Evolutionary conservation across 2,113 vertebrate genomes (phyloP).

Genomic region (Xiphophorus maculatus): DNA sequence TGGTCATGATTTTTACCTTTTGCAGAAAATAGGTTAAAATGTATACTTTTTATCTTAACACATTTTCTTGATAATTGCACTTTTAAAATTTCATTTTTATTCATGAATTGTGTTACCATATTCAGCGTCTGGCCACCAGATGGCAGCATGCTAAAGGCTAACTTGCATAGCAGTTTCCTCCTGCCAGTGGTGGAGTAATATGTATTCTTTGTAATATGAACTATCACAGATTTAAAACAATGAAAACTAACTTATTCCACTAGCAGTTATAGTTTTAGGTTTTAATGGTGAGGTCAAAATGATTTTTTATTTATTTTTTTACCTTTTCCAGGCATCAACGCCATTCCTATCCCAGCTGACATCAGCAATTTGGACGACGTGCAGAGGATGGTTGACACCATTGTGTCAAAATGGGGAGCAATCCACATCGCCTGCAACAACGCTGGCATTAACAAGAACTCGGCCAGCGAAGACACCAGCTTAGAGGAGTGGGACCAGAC

Average conservation of each 20-base stretch:
- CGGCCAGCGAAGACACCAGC: slow-evolving; percentile 82
- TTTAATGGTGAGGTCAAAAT: background rate
- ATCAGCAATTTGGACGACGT: slow-evolving; percentile 81
- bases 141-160: slow-evolving; percentile 64
- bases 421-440: slow-evolving; percentile 82
- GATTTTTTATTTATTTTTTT: background rate
- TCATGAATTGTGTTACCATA: background rate
- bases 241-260: background rate
- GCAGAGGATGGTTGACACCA: slow-evolving; percentile 74
- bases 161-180: background rate
- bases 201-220: background rate
- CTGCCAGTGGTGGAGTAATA: background rate
- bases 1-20: too few species aligned
- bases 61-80: too few species aligned
- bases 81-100: too few species aligned
- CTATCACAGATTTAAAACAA: background rate
- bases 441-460: slow-evolving; percentile 85
- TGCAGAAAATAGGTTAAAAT: too few species aligned
- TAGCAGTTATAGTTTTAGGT: background rate
- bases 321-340: slow-evolving; percentile 74
- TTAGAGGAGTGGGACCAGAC: slow-evolving; percentile 85
- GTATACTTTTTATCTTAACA: too few species aligned
- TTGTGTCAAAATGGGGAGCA: slow-evolving; percentile 78
- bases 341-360: slow-evolving; percentile 80
- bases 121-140: slow-evolving; percentile 68